phyloP scores from a whole-genome alignment of 2,797 vertebrate genomes.

The Clamator glandarius region DNA sequence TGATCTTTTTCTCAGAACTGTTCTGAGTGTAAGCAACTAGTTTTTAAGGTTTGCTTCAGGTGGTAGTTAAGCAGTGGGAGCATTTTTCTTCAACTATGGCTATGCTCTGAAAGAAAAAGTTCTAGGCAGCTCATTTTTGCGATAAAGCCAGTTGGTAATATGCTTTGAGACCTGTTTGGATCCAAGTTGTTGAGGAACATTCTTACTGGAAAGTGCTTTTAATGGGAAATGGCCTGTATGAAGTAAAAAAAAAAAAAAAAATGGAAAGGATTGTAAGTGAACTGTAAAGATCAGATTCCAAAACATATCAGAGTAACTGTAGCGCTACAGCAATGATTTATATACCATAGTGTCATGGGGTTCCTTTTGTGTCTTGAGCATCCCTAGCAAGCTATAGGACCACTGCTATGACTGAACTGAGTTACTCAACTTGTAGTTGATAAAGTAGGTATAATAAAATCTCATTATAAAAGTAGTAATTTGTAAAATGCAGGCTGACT shows the following conservation, averaged over 20 bases:
- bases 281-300: neutral
- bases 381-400: neutral
- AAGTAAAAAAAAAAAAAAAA: neutral
- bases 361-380: neutral
- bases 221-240: neutral
- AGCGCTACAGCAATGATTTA: neutral
- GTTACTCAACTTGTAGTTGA: neutral
- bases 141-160: constrained; percentile 21
- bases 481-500: neutral
- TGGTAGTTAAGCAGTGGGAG: neutral
- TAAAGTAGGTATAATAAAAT: neutral
- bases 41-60: constrained; percentile 20
- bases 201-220: constrained; percentile 16
- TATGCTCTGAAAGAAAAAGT: neutral
- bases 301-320: neutral
- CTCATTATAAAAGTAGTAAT: neutral
- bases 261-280: neutral
- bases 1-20: neutral
- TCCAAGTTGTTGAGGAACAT: neutral
- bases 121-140: neutral
- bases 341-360: neutral
- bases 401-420: neutral
- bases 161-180: constrained; percentile 23
- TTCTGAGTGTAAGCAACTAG: neutral
- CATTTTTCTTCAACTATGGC: neutral